A percentile compares a stretch with the other conserved stretches of the same genome.
Evolutionary conservation across 2,797 vertebrate genomes (phyloP).

Genomic region (Peromyscus melanophrys): DNA sequence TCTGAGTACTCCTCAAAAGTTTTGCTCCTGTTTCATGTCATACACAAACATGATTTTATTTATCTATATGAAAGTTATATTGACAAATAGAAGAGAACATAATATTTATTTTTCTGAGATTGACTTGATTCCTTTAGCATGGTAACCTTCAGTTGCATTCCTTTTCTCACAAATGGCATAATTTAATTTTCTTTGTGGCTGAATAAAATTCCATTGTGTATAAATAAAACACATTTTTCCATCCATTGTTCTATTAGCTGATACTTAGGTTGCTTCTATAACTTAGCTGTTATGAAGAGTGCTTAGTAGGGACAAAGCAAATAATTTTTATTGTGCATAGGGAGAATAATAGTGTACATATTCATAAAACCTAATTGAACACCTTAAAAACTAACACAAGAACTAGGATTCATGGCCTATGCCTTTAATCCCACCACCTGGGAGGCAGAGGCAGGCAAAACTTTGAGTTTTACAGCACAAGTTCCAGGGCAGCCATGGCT

Average conservation of each 20-base stretch:
- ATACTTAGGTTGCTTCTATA: background rate
- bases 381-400: background rate
- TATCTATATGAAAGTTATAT: background rate
- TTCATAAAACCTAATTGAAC: background rate
- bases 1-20: background rate
- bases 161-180: background rate
- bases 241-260: background rate
- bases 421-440: background rate
- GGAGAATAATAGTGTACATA: background rate
- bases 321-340: background rate
- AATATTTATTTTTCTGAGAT: background rate
- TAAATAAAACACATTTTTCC: background rate
- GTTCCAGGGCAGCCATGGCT: background rate
- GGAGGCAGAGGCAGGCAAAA: background rate
- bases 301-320: background rate
- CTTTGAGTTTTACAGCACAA: background rate
- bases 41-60: background rate
- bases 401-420: background rate
- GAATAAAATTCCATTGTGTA: background rate
- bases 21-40: background rate
- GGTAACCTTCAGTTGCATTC: background rate
- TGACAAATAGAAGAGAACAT: background rate
- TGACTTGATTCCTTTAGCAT: background rate
- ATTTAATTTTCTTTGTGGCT: background rate
- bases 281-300: background rate